Percentiles rank a stretch among this genome's conserved stretches.
These are phyloP conservation scores for Phania funesta DNA, from an alignment of 2,888 invertebrate genomes.

Conservation along the genomic window DNA sequence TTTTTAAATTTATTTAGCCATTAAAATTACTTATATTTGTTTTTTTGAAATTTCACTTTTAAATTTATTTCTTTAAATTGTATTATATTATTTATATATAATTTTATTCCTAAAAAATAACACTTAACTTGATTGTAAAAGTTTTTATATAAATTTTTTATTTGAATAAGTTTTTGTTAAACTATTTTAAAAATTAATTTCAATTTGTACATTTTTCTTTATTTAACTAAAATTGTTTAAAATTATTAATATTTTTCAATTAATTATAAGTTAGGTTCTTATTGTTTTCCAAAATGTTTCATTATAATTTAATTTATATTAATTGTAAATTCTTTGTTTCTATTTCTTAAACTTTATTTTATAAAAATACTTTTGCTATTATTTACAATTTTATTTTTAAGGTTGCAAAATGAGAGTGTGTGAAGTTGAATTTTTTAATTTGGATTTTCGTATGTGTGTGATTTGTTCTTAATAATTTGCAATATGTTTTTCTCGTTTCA, in stretches of 20 bases:
- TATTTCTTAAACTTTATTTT: slow-evolving; percentile 32
- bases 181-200: slow-evolving; percentile 20
- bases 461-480: neutral
- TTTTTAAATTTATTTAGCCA: neutral
- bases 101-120: neutral
- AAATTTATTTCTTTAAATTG: neutral
- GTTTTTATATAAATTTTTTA: neutral
- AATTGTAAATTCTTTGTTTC: slow-evolving; percentile 42
- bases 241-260: neutral
- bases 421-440: neutral
- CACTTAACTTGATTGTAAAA: neutral
- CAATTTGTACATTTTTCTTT: slow-evolving; percentile 6
- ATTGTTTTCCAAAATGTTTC: neutral
- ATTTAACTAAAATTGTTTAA: slow-evolving; percentile 24
- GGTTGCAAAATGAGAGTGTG: neutral
- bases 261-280: slow-evolving; percentile 30
- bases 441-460: neutral
- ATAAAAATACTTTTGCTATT: neutral
- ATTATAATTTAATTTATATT: slow-evolving; percentile 5
- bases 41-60: neutral
- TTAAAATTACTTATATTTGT: neutral
- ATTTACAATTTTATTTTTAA: slow-evolving; percentile 21
- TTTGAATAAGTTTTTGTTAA: neutral
- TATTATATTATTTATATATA: slow-evolving; percentile 5
- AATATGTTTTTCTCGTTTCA: no score